phyloP scores from a whole-genome alignment of 2,797 vertebrate species.

The Lophius americanus region DNA sequence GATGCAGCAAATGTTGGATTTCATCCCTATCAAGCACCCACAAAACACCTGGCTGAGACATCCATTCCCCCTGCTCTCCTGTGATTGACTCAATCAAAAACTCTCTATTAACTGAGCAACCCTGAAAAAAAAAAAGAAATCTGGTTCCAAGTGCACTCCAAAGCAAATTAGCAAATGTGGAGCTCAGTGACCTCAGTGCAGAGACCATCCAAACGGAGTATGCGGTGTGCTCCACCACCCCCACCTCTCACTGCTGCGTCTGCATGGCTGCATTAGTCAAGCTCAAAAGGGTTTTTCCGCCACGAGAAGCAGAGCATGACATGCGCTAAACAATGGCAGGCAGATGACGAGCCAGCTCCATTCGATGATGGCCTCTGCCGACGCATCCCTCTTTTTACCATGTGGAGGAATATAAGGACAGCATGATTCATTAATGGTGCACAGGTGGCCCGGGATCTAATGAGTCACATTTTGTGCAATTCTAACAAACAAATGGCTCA shows the following conservation, averaged over 20 bases:
- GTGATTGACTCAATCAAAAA: conserved; percentile 39
- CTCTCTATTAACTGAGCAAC: conserved; percentile 16
- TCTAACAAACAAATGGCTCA: conserved; percentile 37
- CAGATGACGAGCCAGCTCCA: conserved; percentile 75
- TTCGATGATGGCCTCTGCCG: conserved; percentile 67
- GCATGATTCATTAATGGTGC: conserved; percentile 62
- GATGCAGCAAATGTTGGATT: conserved; percentile 30
- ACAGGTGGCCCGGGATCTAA: conserved; percentile 74
- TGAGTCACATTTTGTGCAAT: conserved; percentile 56
- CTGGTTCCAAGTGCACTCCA: conserved; percentile 51
- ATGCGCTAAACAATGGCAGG: conserved; percentile 76
- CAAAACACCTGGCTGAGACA: conserved; percentile 10
- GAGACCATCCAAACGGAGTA: conserved; percentile 78
- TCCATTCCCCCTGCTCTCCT: conserved; percentile 1
- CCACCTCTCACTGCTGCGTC: conserved; percentile 74
- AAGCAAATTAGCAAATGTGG: conserved; percentile 70
- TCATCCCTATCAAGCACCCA: conserved; percentile 63
- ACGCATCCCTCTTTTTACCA: conserved; percentile 30
- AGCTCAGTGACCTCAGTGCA: conserved; percentile 81
- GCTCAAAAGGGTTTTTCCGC: conserved; percentile 74
- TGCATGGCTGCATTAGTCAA: conserved; percentile 78
- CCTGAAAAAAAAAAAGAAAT: conserved; percentile 27
- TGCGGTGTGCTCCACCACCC: conserved; percentile 59
- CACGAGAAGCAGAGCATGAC: conserved; percentile 87
- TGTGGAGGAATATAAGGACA: conserved; percentile 54